A percentile compares a stretch with the other conserved stretches of the same genome.
Evolutionary conservation across 2,797 vertebrate genomes (phyloP).

Genomic region (Acanthurus lineatus): DNA sequence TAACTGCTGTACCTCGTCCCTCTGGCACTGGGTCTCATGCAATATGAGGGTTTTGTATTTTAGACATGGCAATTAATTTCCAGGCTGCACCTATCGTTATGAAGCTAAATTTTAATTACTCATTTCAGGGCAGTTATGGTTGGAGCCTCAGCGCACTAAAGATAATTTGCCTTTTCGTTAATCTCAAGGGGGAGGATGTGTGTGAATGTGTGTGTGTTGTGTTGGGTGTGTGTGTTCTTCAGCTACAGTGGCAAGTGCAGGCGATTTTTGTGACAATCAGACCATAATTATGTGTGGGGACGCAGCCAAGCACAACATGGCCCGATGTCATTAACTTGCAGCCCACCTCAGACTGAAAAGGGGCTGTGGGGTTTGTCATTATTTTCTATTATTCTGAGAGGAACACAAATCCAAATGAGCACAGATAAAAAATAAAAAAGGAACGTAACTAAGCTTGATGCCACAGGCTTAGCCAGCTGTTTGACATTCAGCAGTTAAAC

Average conservation of each 20-base stretch:
- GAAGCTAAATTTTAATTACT: slow-evolving; percentile 85
- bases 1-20: slow-evolving; percentile 20
- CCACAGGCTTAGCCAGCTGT: slow-evolving; percentile 73
- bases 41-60: slow-evolving; percentile 62
- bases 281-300: slow-evolving; percentile 83
- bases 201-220: slow-evolving; percentile 5
- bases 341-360: slow-evolving; percentile 77
- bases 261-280: slow-evolving; percentile 83
- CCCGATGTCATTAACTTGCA: slow-evolving; percentile 84
- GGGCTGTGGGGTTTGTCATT: slow-evolving; percentile 73
- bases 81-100: slow-evolving; percentile 79
- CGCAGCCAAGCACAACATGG: slow-evolving; percentile 79
- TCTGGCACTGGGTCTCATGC: slow-evolving; percentile 45
- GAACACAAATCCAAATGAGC: slow-evolving; percentile 77
- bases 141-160: slow-evolving; percentile 67
- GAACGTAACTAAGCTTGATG: slow-evolving; percentile 66
- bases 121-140: slow-evolving; percentile 80
- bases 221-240: slow-evolving; percentile 31
- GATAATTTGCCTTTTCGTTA: slow-evolving; percentile 79
- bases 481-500: slow-evolving; percentile 79
- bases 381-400: slow-evolving; percentile 84
- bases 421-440: slow-evolving; percentile 61
- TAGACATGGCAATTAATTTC: slow-evolving; percentile 72
- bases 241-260: slow-evolving; percentile 59
- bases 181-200: slow-evolving; percentile 53